These are phyloP conservation scores for Bembecia ichneumoniformis DNA, from an alignment of 2,888 invertebrate genomes.

Conservation along the genomic window DNA sequence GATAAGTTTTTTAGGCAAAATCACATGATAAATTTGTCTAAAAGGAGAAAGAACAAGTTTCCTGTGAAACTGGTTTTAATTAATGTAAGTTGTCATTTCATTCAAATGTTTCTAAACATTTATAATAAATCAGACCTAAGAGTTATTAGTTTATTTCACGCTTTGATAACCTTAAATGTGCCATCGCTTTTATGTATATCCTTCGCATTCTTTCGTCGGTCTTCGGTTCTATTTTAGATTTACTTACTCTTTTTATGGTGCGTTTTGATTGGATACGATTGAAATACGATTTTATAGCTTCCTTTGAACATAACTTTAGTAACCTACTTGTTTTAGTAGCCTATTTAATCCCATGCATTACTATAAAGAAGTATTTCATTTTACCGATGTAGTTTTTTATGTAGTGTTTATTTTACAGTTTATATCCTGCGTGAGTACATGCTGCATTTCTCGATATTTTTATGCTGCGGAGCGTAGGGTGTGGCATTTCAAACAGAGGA, in stretches of 20 bases:
- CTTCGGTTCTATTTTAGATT: constrained; percentile 48
- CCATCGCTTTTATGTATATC: constrained; percentile 44
- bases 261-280: constrained; percentile 28
- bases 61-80: constrained; percentile 17
- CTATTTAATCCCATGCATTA: constrained; percentile 1
- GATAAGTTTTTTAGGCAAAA: not conserved
- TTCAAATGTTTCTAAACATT: not conserved
- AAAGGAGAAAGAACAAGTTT: constrained; percentile 12
- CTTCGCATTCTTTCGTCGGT: constrained; percentile 56
- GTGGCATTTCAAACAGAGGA: no score
- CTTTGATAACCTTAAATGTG: not conserved
- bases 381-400: no score
- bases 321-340: no score
- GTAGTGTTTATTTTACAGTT: no score
- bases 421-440: no score
- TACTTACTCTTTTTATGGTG: constrained; percentile 41
- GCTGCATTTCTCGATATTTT: no score
- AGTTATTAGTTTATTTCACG: not conserved
- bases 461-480: no score
- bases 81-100: not conserved
- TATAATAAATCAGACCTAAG: not conserved
- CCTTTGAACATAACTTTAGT: constrained; percentile 18
- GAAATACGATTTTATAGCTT: constrained; percentile 33
- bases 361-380: not conserved
- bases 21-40: constrained; percentile 8